Percentiles rank a stretch among this genome's conserved stretches.
Evolutionary conservation across 2,113 vertebrate genomes (phyloP).

Genomic region (Lathamus discolor): DNA sequence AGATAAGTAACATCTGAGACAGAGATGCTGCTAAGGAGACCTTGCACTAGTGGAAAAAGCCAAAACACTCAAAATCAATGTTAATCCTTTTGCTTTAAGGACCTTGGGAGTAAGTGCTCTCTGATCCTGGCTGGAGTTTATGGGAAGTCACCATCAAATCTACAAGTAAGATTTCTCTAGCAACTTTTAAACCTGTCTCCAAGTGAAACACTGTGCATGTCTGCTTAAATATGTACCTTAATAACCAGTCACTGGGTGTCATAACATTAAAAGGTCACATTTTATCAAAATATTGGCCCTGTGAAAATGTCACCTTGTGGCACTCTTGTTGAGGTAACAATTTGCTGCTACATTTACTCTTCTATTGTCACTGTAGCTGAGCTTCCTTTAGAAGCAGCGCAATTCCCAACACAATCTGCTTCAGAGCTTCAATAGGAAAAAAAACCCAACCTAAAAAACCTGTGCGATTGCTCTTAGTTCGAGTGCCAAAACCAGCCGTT

Average conservation of each 20-base stretch:
- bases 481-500: background rate
- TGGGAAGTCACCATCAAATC: constrained; percentile 8
- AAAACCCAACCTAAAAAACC: background rate
- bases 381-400: background rate
- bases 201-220: background rate
- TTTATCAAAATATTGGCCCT: constrained; percentile 36
- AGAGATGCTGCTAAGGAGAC: constrained; percentile 25
- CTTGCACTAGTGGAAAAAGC: background rate
- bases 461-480: background rate
- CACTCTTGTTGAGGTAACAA: background rate
- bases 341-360: constrained; percentile 59
- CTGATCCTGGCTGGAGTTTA: background rate
- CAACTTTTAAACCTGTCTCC: background rate
- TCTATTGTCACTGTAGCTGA: background rate
- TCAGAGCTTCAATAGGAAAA: background rate
- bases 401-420: background rate
- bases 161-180: constrained; percentile 38
- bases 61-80: constrained; percentile 48
- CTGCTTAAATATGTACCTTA: constrained; percentile 16
- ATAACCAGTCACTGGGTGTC: constrained; percentile 20
- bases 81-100: constrained; percentile 7
- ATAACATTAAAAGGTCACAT: constrained; percentile 45
- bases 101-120: background rate
- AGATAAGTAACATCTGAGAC: constrained; percentile 26
- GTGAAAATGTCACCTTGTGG: constrained; percentile 47